phyloP scores from a whole-genome alignment of 1,140 invertebrate genomes.

The Trachymyrmex cornetzi region DNA sequence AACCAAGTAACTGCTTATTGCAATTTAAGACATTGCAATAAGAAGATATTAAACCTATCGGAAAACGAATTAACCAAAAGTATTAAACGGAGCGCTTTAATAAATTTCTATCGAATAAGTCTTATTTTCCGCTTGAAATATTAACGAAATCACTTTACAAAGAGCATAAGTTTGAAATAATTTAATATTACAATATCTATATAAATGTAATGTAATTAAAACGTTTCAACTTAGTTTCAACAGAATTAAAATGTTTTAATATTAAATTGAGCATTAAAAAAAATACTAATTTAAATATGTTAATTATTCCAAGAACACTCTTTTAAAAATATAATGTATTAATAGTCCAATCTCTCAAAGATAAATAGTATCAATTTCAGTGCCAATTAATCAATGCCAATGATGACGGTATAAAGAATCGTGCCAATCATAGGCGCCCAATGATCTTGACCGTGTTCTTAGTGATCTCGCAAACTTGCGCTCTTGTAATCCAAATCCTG shows the following conservation, averaged over 20 bases:
- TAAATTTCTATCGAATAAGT: conserved; percentile 10
- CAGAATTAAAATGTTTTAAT: not conserved
- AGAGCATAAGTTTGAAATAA: not conserved
- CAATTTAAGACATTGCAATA: not conserved
- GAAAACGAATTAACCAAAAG: not conserved
- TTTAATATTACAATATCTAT: not conserved
- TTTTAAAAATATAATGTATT: not conserved
- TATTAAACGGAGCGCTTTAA: not conserved
- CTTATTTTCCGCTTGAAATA: not conserved
- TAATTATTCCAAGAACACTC: not conserved
- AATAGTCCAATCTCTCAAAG: not conserved
- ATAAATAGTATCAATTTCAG: conserved; percentile 1
- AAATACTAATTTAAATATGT: not conserved
- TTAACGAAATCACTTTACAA: conserved; percentile 14
- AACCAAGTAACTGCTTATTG: not conserved
- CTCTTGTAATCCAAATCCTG: conserved; percentile 26
- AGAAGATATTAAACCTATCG: not conserved
- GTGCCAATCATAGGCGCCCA: not conserved
- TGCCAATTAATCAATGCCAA: not conserved
- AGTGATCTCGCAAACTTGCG: conserved; percentile 32
- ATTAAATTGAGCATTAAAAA: not conserved
- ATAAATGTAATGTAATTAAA: not conserved
- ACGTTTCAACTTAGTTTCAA: not conserved
- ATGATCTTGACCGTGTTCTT: conserved; percentile 61
- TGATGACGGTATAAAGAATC: not conserved